Conservation (phyloP, 2,888 invertebrate genomes). For the Drosophila antonietae region DNA sequence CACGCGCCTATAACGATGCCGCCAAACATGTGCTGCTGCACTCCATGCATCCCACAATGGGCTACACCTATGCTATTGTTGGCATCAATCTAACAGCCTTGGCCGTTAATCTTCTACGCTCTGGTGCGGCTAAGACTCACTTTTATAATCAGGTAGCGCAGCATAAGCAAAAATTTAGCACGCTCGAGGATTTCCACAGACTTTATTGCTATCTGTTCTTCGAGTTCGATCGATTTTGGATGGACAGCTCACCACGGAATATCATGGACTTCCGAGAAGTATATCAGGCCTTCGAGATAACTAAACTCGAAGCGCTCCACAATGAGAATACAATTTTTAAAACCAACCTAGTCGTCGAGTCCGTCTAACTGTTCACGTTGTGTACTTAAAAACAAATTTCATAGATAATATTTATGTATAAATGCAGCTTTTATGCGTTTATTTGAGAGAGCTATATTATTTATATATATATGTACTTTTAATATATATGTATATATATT, state of each 20-base stretch:
- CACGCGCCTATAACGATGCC: conserved; percentile 91
- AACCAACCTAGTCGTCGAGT: conserved; percentile 92
- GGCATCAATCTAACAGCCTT: conserved; percentile 98
- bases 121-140: conserved; percentile 94
- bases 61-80: conserved; percentile 95
- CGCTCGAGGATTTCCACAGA: conserved; percentile 92
- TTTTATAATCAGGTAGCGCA: conserved; percentile 90
- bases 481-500: conserved; percentile 66
- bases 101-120: conserved; percentile 92
- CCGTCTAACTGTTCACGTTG: conserved; percentile 85
- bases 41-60: conserved; percentile 94
- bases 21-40: conserved; percentile 93
- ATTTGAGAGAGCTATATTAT: conserved; percentile 68
- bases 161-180: conserved; percentile 87
- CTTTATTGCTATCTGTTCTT: conserved; percentile 97
- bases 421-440: conserved; percentile 75
- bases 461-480: conserved; percentile 58
- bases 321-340: conserved; percentile 90
- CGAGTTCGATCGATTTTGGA: conserved; percentile 98
- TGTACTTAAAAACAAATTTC: conserved; percentile 2
- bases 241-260: conserved; percentile 94
- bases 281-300: conserved; percentile 92
- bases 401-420: conserved; percentile 52
- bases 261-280: conserved; percentile 98
- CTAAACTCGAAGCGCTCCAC: conserved; percentile 88